Evolutionary conservation across 2,113 vertebrate genomes (phyloP).

Genomic region (Psammodynastes pulverulentus): DNA sequence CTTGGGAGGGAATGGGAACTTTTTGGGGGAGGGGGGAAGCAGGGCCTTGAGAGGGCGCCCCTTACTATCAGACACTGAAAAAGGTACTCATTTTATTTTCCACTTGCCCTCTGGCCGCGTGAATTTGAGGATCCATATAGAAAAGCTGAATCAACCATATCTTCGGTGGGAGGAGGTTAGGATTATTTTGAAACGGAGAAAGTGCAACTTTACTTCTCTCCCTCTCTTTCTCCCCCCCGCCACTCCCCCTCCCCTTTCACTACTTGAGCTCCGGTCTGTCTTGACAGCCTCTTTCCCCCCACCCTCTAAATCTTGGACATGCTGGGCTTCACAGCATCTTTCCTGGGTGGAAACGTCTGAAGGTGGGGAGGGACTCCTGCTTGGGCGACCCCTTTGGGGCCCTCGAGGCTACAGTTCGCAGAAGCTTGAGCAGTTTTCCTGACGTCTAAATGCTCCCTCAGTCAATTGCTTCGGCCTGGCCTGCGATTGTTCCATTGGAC

Average conservation of each 20-base stretch:
- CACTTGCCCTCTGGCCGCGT: conserved; percentile 53
- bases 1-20: conserved; percentile 75
- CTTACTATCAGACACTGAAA: conserved; percentile 84
- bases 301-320: not conserved
- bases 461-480: not conserved
- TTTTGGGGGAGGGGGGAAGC: conserved; percentile 89
- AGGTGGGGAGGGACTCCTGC: too few relatives aligned
- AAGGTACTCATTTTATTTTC: conserved; percentile 73
- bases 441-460: conserved; percentile 40
- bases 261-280: not conserved
- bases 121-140: conserved; percentile 61
- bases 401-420: not conserved
- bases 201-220: not conserved
- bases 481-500: not conserved
- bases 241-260: not conserved
- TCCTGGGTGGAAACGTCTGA: not conserved
- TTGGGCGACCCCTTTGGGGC: not conserved
- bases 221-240: not conserved
- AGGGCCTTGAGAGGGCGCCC: conserved; percentile 91
- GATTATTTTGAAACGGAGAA: conserved; percentile 34
- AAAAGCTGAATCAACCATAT: conserved; percentile 72
- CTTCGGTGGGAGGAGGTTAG: conserved; percentile 57
- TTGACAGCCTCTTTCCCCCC: too few relatives aligned
- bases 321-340: not conserved
- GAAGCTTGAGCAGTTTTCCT: conserved; percentile 53